Conservation (phyloP, 2,797 vertebrate genomes). For the Sebastes taczanowskii region DNA sequence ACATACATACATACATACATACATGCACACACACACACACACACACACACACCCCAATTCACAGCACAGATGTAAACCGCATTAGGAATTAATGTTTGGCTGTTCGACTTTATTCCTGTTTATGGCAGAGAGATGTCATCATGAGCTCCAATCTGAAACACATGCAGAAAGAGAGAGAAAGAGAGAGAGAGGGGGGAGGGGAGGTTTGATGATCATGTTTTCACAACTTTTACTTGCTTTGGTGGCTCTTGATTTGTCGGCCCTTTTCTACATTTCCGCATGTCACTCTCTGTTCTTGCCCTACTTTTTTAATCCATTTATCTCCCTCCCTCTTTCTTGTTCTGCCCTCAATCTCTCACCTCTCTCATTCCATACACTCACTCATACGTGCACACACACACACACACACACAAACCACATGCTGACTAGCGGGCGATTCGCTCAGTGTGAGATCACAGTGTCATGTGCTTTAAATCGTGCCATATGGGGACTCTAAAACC, state of each 20-base stretch:
- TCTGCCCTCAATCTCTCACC: slow-evolving; percentile 17
- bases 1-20: neutral
- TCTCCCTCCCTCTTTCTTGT: neutral
- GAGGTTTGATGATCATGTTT: slow-evolving; percentile 17
- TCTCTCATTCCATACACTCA: slow-evolving; percentile 8
- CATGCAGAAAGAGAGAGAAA: slow-evolving; percentile 13
- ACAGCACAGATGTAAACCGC: slow-evolving; percentile 38
- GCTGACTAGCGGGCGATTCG: slow-evolving; percentile 44
- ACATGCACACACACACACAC: neutral
- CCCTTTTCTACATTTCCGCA: neutral
- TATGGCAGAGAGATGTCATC: slow-evolving; percentile 54
- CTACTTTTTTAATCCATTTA: neutral
- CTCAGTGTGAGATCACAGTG: slow-evolving; percentile 67
- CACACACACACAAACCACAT: slow-evolving; percentile 44
- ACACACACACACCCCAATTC: neutral
- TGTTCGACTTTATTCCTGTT: slow-evolving; percentile 52
- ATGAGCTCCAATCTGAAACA: slow-evolving; percentile 59
- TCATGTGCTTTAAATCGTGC: slow-evolving; percentile 67
- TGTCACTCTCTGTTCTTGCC: neutral
- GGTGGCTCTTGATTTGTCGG: neutral
- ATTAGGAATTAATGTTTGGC: slow-evolving; percentile 50
- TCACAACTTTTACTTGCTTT: slow-evolving; percentile 25
- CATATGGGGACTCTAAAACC: slow-evolving; percentile 70
- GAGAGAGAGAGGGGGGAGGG: neutral
- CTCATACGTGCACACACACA: neutral